These are phyloP conservation scores for Aphidius colemani DNA, from an alignment of 2,888 invertebrate genomes.

Conservation along the genomic window DNA sequence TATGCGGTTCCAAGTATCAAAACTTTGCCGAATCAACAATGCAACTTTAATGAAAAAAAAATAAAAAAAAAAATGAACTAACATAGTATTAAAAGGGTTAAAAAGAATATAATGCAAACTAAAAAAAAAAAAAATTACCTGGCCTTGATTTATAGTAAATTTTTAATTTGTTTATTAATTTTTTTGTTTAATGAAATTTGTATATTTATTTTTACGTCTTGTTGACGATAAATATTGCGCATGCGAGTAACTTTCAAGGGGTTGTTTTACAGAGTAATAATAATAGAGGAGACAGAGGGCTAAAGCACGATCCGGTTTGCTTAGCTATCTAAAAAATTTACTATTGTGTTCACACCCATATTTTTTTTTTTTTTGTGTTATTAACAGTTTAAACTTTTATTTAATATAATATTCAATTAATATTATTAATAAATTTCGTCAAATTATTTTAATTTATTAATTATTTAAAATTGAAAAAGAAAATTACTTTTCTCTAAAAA, in stretches of 20 bases:
- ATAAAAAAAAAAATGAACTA: no score
- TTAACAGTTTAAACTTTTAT: no score
- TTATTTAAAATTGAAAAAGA: not conserved
- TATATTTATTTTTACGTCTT: conserved; percentile 8
- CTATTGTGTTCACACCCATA: conserved; percentile 2
- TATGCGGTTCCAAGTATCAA: no score
- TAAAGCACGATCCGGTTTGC: conserved; percentile 26
- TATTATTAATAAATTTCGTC: no score
- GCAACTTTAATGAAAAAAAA: no score
- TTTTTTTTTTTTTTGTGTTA: not conserved
- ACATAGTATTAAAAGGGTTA: no score
- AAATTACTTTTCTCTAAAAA: not conserved
- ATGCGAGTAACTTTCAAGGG: conserved; percentile 34
- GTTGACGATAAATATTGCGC: conserved; percentile 33
- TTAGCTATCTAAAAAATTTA: conserved; percentile 1
- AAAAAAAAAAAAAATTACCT: not conserved
- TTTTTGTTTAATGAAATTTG: no score
- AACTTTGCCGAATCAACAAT: no score
- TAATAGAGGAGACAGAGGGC: conserved; percentile 30
- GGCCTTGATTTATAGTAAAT: not conserved
- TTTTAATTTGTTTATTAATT: no score
- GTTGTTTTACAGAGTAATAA: conserved; percentile 31
- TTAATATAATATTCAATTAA: no score
- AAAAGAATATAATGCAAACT: no score
- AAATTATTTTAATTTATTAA: no score